Base-by-base conservation (phyloP, 2,113 vertebrate species). In the Nannobrachium achirus region DNA sequence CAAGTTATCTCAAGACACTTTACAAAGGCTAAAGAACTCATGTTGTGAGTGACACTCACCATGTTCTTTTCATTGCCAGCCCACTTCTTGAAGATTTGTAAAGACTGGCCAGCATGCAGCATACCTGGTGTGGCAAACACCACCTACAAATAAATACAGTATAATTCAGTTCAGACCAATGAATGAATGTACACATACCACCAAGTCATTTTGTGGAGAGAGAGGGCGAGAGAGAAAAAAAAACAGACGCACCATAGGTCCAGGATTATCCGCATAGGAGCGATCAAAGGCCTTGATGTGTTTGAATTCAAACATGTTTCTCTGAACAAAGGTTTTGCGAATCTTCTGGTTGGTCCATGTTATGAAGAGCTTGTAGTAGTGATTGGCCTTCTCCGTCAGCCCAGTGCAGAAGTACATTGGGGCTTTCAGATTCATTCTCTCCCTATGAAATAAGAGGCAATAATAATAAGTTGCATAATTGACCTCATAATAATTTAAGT, bases 321-420 rank as follows among this genome's bases (percentile, higher is more conserved):
- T 95, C 85, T 99, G 98, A 6, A 99, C 98, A 4, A 99, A 99
- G 0, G 98, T 99, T 42, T 99, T 99, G 33, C 98, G 86, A 64
- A 99, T 99, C 81, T 99, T 99, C 92, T 99, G 98, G 65, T 99
- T 99, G 46, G 98, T 99, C 98, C 98, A 99, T 0, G 98, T 98
- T 66, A 99, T 99, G 87, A 99, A 99, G 20, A 99, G 95, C 78
- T 99, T 99, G 90, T 99, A 99, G 60, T 99, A 99, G 58, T 99
- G 96, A 41, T 99, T 99, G 0, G 98, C 98, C 50, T 99, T 99
- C 90, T 99, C 98, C 0, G 98, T 99, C 78, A 99, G 84, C 0
- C 98, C 98, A 0, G 96, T 99, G 67, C 97, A 99, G 64, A 99
- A 99, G 67, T 99, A 99, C 86, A 99, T 99, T 0, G 98, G 98